Conservation (phyloP, 2,797 vertebrate species). For the Mormyrus proboscirostris region DNA sequence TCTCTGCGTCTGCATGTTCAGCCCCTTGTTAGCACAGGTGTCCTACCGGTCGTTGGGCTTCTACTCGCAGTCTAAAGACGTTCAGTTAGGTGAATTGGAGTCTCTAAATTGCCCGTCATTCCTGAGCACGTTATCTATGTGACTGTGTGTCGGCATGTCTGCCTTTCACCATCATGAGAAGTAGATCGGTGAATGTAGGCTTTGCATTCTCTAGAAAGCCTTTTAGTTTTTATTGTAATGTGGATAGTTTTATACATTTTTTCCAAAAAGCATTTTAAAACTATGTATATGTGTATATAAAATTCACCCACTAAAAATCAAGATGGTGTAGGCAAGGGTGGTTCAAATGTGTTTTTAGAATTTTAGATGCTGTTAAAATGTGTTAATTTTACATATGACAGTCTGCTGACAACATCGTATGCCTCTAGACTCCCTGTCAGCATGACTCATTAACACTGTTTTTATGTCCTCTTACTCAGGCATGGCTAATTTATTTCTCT, state of each 20-base stretch:
- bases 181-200: not conserved
- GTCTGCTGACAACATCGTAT: not conserved
- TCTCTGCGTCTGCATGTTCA: not conserved
- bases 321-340: not conserved
- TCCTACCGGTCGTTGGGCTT: not conserved
- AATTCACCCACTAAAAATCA: not conserved
- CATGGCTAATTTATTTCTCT: constrained; percentile 30
- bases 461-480: constrained; percentile 9
- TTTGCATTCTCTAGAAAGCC: not conserved
- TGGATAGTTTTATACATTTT: not conserved
- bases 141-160: not conserved
- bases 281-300: not conserved
- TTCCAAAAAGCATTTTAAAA: not conserved
- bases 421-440: not conserved
- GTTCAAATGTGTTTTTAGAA: not conserved
- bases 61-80: not conserved
- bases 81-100: not conserved
- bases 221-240: not conserved
- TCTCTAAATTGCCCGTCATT: not conserved
- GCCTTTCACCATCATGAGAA: not conserved
- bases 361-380: not conserved
- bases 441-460: not conserved
- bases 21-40: not conserved
- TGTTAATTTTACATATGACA: not conserved
- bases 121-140: not conserved